Evolutionary conservation across 1,140 invertebrate genomes (phyloP).

Genomic region (Geopemphigus sp.): DNA sequence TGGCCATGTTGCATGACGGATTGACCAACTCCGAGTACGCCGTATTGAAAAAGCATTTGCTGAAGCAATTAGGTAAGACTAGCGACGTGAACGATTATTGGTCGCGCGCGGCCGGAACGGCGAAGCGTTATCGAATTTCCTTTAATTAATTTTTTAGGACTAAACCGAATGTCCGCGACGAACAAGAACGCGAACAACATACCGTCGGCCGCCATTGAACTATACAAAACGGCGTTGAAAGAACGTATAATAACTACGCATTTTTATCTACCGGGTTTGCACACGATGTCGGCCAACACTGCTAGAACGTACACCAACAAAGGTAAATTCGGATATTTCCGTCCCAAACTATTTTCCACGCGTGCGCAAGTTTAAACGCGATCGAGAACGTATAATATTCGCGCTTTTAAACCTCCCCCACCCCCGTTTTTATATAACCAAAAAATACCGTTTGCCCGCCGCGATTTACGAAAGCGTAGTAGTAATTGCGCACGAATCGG

Average conservation of each 20-base stretch:
- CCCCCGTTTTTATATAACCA: too few relatives aligned
- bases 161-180: conserved; percentile 63
- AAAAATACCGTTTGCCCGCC: too few relatives aligned
- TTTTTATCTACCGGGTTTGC: conserved; percentile 67
- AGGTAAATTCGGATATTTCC: conserved; percentile 58
- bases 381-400: too few relatives aligned
- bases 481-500: too few relatives aligned
- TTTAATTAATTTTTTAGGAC: conserved; percentile 66
- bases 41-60: conserved; percentile 16
- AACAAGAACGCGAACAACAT: conserved; percentile 62
- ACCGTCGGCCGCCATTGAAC: conserved; percentile 73
- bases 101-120: too few relatives aligned
- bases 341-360: too few relatives aligned
- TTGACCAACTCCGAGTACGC: not conserved
- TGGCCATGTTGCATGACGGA: not conserved
- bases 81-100: too few relatives aligned
- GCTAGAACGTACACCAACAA: conserved; percentile 79
- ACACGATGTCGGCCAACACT: conserved; percentile 74
- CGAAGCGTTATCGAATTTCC: too few relatives aligned
- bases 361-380: too few relatives aligned
- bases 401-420: too few relatives aligned
- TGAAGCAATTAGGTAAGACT: conserved; percentile 35
- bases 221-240: conserved; percentile 69
- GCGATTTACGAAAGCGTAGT: too few relatives aligned
- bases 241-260: conserved; percentile 60